These are phyloP conservation scores for Ptychodera flava DNA, from an alignment of 35 echinoderm and acorn worm species.

Conservation along the genomic window DNA sequence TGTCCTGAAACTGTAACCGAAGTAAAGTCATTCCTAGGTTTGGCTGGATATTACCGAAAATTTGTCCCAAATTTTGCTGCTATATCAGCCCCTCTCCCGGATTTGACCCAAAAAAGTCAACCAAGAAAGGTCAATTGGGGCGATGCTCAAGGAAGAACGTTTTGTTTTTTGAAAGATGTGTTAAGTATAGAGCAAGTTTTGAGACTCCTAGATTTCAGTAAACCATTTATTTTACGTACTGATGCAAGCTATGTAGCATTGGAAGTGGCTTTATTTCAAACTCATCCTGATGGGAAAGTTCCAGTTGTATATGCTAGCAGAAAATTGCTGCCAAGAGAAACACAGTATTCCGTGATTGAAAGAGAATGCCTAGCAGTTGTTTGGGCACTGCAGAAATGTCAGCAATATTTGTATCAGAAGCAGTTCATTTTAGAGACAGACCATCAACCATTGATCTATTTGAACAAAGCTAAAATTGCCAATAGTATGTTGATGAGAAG, in stretches of 20 bases:
- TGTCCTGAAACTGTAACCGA: too few relatives aligned
- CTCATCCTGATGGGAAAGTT: slow-evolving; percentile 23
- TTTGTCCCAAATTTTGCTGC: slow-evolving; percentile 42
- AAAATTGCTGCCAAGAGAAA: too few relatives aligned
- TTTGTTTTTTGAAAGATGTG: slow-evolving; percentile 13
- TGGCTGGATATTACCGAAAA: slow-evolving; percentile 51
- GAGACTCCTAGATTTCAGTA: slow-evolving; percentile 24
- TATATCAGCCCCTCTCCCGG: slow-evolving; percentile 39
- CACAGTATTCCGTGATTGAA: too few relatives aligned
- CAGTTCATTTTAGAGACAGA: too few relatives aligned
- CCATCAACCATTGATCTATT: too few relatives aligned
- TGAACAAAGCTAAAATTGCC: too few relatives aligned
- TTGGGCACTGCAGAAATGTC: slow-evolving; percentile 41
- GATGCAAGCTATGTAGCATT: slow-evolving; percentile 33
- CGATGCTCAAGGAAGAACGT: not conserved
- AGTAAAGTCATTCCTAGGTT: too few relatives aligned
- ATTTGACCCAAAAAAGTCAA: slow-evolving; percentile 16
- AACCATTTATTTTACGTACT: slow-evolving; percentile 38
- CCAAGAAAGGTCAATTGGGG: slow-evolving; percentile 28
- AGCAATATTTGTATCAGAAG: too few relatives aligned
- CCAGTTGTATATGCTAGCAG: slow-evolving; percentile 35
- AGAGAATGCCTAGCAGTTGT: too few relatives aligned
- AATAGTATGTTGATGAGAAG: too few relatives aligned
- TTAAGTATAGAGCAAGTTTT: slow-evolving; percentile 25
- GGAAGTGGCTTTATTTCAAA: slow-evolving; percentile 50